Evolutionary conservation across 2,888 invertebrate species (phyloP).

Genomic region (Himalopsyche kuldschensis): DNA sequence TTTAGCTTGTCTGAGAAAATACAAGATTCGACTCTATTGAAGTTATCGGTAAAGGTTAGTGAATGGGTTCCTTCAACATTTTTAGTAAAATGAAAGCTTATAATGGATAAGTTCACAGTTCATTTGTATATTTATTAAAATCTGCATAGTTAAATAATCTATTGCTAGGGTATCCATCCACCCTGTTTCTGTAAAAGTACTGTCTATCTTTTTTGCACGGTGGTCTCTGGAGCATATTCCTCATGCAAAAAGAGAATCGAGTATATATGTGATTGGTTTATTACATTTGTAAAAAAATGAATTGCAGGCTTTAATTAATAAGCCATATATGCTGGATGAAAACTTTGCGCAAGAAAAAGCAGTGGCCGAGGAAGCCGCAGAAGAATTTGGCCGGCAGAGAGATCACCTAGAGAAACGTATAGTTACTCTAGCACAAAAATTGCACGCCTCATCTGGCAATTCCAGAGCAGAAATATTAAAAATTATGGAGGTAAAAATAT

Average conservation of each 20-base stretch:
- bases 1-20: slow-evolving; percentile 77
- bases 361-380: slow-evolving; percentile 71
- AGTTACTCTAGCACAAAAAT: slow-evolving; percentile 49
- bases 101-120: too few species aligned
- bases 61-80: not conserved
- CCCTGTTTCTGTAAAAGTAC: too few species aligned
- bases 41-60: slow-evolving; percentile 58
- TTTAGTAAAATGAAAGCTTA: not conserved
- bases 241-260: not conserved
- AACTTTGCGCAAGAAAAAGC: slow-evolving; percentile 68
- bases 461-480: slow-evolving; percentile 62
- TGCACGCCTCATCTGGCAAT: slow-evolving; percentile 50
- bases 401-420: slow-evolving; percentile 75
- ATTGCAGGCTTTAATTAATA: slow-evolving; percentile 19
- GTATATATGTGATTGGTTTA: not conserved
- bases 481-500: slow-evolving; percentile 61
- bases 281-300: not conserved
- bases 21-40: slow-evolving; percentile 71
- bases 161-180: too few species aligned
- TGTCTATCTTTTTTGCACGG: not conserved
- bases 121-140: too few species aligned
- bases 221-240: too few species aligned
- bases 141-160: not conserved
- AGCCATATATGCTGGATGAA: slow-evolving; percentile 71
- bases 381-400: slow-evolving; percentile 78